Evolutionary conservation across 53 echinoderm and acorn worm species (phyloP), one percentile per base, ranked within the genome.

Genomic region (Henricia sp.): DNA sequence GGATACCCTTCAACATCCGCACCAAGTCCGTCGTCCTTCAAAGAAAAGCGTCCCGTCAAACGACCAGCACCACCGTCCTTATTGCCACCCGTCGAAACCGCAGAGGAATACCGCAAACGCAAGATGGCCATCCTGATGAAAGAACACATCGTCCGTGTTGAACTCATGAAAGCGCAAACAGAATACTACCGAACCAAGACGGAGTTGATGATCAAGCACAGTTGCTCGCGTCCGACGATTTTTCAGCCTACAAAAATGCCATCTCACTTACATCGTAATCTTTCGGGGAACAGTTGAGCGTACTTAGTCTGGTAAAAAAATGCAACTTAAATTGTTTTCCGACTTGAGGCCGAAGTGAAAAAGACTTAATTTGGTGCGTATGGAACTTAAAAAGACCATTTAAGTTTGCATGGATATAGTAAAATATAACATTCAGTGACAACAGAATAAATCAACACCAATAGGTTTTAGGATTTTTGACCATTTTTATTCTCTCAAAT

Each of bases 171-270:
- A 57, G 80, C 63, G 0, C 80, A 80, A 64, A 63, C 80, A 19
- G 80, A 80, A 1, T 80, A 80, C 63, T 80, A 80, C 80, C 62
- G 63, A 21, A 64, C 80, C 80, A 80, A 80, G 80, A 80, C 80
- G 14, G 80, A 80, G 39, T n/a, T 80, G 3, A 42, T 80, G 44
- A 33, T 46, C 70, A 70, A 62, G 44, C 80, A 80, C 29, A 80
- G 44, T 38, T 63, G 64, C 64, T 29, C 35, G 30, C 80, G 63
- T 4, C 65, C 80, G 19, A 40, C 59, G 13, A 73, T 20, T 6
- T 1, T 32, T 1, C 77, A 26, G 28, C 17, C 80, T 3, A 80
- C 46, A 10, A 26, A 35, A 23, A 36, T 42, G 63, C 80, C 60
- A 3, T 29, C n/a, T 39, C 62, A 80, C 33, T 34, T 40, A 25